Base-by-base conservation (phyloP, 2,888 invertebrate genomes). In the Stegana nigrithorax region DNA sequence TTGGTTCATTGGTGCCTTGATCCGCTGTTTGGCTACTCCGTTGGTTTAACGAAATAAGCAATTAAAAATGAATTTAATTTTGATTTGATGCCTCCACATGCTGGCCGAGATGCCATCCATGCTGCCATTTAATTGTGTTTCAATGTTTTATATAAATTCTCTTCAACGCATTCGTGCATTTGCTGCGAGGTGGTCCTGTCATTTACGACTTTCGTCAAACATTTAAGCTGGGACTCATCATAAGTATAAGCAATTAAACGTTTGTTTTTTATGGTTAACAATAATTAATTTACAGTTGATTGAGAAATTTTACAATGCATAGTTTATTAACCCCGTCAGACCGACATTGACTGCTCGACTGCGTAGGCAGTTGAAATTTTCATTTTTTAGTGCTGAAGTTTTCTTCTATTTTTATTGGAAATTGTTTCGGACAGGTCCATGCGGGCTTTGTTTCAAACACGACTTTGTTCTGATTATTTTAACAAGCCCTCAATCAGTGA, bases 31-130 rank as follows among this genome's bases (percentile, higher is more conserved):
- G 45, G 44, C 29, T 26, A 17, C 36, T 57, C 53, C 68, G 65
- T 63, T 51, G 53, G 53, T 67, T 79, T 77, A 75, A 79, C 75
- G 75, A 72, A 79, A 77, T 75, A 73, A 73, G 72, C 75, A 79
- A 79, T 75, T 75, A 77, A 75, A 75, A 75, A 68, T 67, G 73
- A 68, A 75, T 77, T 79, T 75, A 72, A 72, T 68, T 59, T 69
- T 32, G 36, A 55, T 55, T 55, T 55, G 53, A 55, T 55, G 53
- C 12, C 53, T 60, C 57, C 67, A 47, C 75, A 77, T 79, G 75
- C 80, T 77, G 80, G 75, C 75, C n/a, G n/a, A n/a, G n/a, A n/a
- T n/a, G n/a, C n/a, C 67, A 69, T 75, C 79, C 79, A 75, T 68
- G 70, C 64, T 62, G 55, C 47, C 75, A 73, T 77, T 75, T 75